These are phyloP conservation scores for Drosophila imparisetae DNA, from an alignment of 2,888 invertebrate species.

Conservation along the genomic window DNA sequence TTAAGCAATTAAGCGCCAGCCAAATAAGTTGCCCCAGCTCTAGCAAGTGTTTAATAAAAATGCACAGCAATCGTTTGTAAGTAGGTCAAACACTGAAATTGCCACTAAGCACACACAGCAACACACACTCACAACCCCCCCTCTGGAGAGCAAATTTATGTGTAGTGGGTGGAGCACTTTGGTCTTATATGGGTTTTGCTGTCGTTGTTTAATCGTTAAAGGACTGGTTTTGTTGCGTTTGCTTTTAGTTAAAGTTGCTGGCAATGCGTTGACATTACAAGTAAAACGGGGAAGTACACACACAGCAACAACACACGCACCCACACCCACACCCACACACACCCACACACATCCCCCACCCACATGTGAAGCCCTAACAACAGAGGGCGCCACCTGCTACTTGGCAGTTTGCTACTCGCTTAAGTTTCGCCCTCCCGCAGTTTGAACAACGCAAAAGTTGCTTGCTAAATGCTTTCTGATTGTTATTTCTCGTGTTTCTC, in stretches of 20 bases:
- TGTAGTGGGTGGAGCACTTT: conserved; percentile 18
- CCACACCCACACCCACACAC: conserved; percentile 9
- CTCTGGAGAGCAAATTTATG: conserved; percentile 54
- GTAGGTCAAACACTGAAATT: conserved; percentile 76
- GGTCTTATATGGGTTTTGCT: conserved; percentile 48
- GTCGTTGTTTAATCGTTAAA: conserved; percentile 76
- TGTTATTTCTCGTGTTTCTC: conserved; percentile 81
- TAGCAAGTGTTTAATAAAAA: conserved; percentile 68
- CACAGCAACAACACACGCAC: conserved; percentile 4
- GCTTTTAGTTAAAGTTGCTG: conserved; percentile 40
- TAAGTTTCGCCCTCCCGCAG: conserved; percentile 29
- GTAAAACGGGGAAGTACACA: conserved; percentile 9
- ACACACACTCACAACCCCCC: conserved; percentile 24
- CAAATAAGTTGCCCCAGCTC: conserved; percentile 28
- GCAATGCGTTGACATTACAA: conserved; percentile 57
- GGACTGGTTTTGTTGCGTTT: conserved; percentile 43
- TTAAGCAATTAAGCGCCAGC: conserved; percentile 48
- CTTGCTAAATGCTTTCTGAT: conserved; percentile 83
- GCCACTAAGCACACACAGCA: conserved; percentile 42
- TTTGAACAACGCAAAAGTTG: conserved; percentile 61
- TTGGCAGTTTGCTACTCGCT: conserved; percentile 15
- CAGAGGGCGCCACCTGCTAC: conserved; percentile 69
- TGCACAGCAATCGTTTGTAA: conserved; percentile 43
- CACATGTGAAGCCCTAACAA: conserved; percentile 47
- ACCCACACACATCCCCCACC: conserved; percentile 4